Percentiles rank a stretch among this genome's conserved stretches.
Conservation (phyloP, 2,113 vertebrate genomes). For the Cephalopterus ornatus region DNA sequence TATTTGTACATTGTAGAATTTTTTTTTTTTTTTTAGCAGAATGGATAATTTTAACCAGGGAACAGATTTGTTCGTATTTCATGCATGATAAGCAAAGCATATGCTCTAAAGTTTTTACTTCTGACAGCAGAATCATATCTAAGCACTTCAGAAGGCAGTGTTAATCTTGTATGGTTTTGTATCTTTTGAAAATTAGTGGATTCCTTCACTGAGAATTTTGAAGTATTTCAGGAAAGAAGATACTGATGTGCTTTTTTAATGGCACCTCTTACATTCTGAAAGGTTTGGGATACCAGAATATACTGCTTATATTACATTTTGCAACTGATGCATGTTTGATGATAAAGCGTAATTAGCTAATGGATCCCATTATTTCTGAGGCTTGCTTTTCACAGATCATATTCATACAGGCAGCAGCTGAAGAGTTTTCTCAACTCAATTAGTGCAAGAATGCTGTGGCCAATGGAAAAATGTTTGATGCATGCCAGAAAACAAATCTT, state of each 20-base stretch:
- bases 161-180: not conserved
- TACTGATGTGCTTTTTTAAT: not conserved
- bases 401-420: slow-evolving; percentile 29
- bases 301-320: slow-evolving; percentile 11
- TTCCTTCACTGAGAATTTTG: not conserved
- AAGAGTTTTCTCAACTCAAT: slow-evolving; percentile 59
- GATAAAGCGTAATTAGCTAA: slow-evolving; percentile 44
- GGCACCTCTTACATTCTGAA: not conserved
- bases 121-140: not conserved
- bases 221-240: not conserved
- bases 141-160: not conserved
- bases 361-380: slow-evolving; percentile 31
- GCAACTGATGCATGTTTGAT: not conserved
- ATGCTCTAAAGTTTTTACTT: not conserved
- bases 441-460: slow-evolving; percentile 59
- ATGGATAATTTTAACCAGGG: not conserved
- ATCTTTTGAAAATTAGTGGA: not conserved
- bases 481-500: slow-evolving; percentile 58
- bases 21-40: not conserved
- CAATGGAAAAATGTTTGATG: slow-evolving; percentile 63
- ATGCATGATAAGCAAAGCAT: not conserved
- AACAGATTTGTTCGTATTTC: not conserved
- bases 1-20: not conserved
- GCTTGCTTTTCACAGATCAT: not conserved
- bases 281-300: not conserved